Base-by-base conservation (phyloP, 2,797 vertebrate species). In the Pangasius djambal region DNA sequence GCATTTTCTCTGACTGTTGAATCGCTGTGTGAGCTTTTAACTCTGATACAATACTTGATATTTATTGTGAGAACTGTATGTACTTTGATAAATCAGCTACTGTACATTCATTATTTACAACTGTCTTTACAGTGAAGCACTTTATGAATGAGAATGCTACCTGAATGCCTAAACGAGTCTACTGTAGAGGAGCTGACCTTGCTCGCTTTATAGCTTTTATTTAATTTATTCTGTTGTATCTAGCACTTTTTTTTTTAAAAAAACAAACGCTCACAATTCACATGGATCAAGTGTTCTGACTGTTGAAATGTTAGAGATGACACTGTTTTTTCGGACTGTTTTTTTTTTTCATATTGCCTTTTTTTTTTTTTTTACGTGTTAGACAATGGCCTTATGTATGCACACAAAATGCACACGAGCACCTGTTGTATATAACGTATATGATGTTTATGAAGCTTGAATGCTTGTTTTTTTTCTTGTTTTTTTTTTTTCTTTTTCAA, bases 1-100 rank as follows among this genome's bases (percentile, higher is more conserved):
- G 79, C 16, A 2, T 65, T n/a, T 18, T 65, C 13, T 44, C 57
- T 48, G 57, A 65, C 12, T 10, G 37, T 44, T 44, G 37, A 63
- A 44, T 63, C 2, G 77, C 57, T 37, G 88, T 74, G 81, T 89
- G 83, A 88, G 85, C 55, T 85, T 83, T 70, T 34, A 59, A 75
- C 59, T 90, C 59, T 75, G 31, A 78, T 83, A n/a, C 83, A 70
- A 88, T 91, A 91, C 88, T 90, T 89, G 95, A 96, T 88, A 67
- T 88, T 88, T 89, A 75, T 89, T 85, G 16, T 85, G 22, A 65
- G 52, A 44, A 22, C 50, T 78, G 48, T 50, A 31, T 4, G 13
- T 63, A 83, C 18, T 67, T 88, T 37, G 22, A 88, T 2, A 22
- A 31, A 65, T 77, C 20, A 77, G 40, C 72, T 85, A 81, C 90